Evolutionary conservation across 2,888 invertebrate species (phyloP).

Genomic region (Plebejus argus): DNA sequence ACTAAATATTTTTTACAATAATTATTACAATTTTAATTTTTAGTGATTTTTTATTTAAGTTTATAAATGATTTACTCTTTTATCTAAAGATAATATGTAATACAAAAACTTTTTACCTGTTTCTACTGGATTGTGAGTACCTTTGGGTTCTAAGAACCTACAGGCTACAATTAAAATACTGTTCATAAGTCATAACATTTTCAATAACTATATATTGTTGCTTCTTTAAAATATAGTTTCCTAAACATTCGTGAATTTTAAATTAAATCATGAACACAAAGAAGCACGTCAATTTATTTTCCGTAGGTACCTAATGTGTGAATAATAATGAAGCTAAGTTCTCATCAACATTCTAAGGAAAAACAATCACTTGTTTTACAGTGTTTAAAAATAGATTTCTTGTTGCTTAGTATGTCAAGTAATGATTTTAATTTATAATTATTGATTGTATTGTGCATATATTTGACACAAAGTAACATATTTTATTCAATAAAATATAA

Average conservation of each 20-base stretch:
- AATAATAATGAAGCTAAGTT: background rate
- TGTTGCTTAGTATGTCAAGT: background rate
- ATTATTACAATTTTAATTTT: no score
- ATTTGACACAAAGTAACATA: background rate
- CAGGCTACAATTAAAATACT: background rate
- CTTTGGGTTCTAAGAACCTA: background rate
- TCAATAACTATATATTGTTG: background rate
- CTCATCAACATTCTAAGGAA: slow-evolving; percentile 3
- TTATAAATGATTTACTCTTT: background rate
- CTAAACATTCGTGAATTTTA: background rate
- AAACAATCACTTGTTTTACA: slow-evolving; percentile 1
- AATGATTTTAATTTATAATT: background rate
- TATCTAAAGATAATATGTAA: background rate
- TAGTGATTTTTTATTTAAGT: no score
- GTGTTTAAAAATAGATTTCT: background rate
- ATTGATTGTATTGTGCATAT: background rate
- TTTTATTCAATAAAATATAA: background rate
- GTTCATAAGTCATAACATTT: background rate
- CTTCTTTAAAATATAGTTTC: background rate
- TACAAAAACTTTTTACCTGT: background rate
- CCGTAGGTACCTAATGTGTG: background rate
- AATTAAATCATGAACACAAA: background rate
- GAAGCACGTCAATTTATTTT: background rate
- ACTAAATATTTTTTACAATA: no score
- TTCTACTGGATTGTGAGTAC: background rate